Evolutionary conservation across 1,140 invertebrate species (phyloP), one percentile per base, ranked within the genome.

Genomic region (Chionoecetes opilio): DNA sequence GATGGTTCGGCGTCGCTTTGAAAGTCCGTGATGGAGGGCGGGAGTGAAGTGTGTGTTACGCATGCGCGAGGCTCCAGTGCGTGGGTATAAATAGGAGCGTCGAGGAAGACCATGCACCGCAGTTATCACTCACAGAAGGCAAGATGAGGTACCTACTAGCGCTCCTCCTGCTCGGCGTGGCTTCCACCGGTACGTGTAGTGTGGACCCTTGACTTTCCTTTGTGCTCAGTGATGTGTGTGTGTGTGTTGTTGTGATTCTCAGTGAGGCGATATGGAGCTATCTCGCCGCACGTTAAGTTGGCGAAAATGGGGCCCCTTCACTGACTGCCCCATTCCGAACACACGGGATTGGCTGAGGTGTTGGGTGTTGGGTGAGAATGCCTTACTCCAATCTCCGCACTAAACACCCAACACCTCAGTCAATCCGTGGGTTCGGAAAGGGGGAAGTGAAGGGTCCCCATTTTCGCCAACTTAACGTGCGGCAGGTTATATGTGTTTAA

Each of bases 111-210:
- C 46, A 75, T n/a, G n/a, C 63, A 75, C 63, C 63, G 21, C 63
- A 75, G 63, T 75, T 75, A 26, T 75, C 11, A 75, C 63, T 75
- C 63, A 75, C 11, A 75, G 63, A 75, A 75, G 21, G 8, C 63
- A 75, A 75, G 63, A 75, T 75, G 63, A 75, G 63, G 63, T 75
- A 75, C 63, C 63, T 75, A 5, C 63, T 75, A 21, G 63, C 63
- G 21, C 63, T 75, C 63, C 63, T 75, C 21, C 63, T 75, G 9
- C 63, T 75, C 63, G 63, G 63, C 63, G 63, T 75, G 63, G 63
- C 63, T 26, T 75, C 63, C n/a, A 75, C 63, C 21, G 63, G 63
- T 75, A 75, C 63, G 63, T 75, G 63, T n/a, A n/a, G n/a, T n/a
- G n/a, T n/a, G n/a, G 63, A 21, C 53, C 53, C 26, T n/a, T 75